These are phyloP conservation scores for Lamellibrachia columna DNA, from an alignment of 2,888 invertebrate species.

Conservation along the genomic window DNA sequence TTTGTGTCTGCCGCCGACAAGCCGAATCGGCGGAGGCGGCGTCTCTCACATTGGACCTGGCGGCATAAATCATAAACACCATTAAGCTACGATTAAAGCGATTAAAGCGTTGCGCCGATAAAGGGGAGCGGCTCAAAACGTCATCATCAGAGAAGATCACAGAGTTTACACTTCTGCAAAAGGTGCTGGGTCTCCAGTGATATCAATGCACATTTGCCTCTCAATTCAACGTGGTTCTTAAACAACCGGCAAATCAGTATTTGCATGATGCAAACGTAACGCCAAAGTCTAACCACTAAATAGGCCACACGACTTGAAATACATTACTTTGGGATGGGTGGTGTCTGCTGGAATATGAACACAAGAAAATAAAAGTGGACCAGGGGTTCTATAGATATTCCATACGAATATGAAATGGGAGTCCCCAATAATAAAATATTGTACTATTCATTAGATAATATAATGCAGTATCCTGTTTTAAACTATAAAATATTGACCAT, in stretches of 20 bases:
- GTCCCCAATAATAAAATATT: too few relatives aligned
- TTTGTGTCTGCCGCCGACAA: not conserved
- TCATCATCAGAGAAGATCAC: not conserved
- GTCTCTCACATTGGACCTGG: not conserved
- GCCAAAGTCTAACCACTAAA: not conserved
- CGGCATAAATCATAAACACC: not conserved
- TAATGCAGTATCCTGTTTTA: too few relatives aligned
- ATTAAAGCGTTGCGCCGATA: conserved; percentile 4
- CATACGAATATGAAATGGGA: too few relatives aligned
- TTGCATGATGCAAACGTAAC: not conserved
- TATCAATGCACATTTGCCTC: not conserved
- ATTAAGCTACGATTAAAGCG: conserved; percentile 16
- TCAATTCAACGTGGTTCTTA: not conserved
- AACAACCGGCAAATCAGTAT: not conserved
- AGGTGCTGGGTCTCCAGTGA: not conserved
- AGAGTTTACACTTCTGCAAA: not conserved
- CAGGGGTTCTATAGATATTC: too few relatives aligned
- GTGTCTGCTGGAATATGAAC: too few relatives aligned
- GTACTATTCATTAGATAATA: too few relatives aligned
- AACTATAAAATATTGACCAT: too few relatives aligned
- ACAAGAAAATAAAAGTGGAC: too few relatives aligned
- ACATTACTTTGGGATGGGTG: too few relatives aligned
- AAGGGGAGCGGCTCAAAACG: not conserved
- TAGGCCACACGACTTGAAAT: too few relatives aligned
- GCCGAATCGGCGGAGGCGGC: not conserved